A percentile compares a stretch with the other conserved stretches of the same genome.
Conservation (phyloP, 23 tunicate genomes). For the Diplosoma virens region DNA sequence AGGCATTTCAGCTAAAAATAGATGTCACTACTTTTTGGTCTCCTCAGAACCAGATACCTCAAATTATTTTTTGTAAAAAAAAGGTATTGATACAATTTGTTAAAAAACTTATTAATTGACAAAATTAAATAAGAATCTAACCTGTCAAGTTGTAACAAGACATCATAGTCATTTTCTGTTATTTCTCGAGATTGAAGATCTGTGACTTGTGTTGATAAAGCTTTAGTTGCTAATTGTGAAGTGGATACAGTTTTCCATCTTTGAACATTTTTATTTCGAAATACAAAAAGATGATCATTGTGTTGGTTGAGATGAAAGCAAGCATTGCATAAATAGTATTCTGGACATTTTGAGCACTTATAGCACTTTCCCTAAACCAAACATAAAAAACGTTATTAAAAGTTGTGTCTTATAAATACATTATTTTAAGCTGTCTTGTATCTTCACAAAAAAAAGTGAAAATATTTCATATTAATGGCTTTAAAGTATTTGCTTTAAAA, state of each 20-base stretch:
- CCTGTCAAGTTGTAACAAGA: constrained; percentile 67
- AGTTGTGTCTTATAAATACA: no score
- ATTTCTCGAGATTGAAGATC: constrained; percentile 72
- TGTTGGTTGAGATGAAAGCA: constrained; percentile 72
- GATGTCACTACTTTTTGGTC: no score
- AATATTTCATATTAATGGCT: no score
- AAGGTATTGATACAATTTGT: no score
- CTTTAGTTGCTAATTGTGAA: neutral
- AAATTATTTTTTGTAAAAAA: no score
- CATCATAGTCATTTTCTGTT: constrained; percentile 80
- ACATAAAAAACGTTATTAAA: no score
- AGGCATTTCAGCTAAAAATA: no score
- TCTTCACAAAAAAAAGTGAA: no score
- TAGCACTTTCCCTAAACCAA: constrained; percentile 85
- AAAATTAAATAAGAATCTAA: neutral
- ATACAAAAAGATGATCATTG: constrained; percentile 59
- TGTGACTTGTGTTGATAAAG: constrained; percentile 11
- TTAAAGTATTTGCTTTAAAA: no score
- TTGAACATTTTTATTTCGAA: constrained; percentile 60
- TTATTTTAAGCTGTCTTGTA: no score
- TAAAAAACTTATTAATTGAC: no score
- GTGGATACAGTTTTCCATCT: constrained; percentile 72
- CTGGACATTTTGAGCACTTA: constrained; percentile 49
- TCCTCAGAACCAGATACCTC: no score
- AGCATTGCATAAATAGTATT: constrained; percentile 69